phyloP scores from a whole-genome alignment of 2,888 invertebrate species.

The Listrodromus nycthemerus region DNA sequence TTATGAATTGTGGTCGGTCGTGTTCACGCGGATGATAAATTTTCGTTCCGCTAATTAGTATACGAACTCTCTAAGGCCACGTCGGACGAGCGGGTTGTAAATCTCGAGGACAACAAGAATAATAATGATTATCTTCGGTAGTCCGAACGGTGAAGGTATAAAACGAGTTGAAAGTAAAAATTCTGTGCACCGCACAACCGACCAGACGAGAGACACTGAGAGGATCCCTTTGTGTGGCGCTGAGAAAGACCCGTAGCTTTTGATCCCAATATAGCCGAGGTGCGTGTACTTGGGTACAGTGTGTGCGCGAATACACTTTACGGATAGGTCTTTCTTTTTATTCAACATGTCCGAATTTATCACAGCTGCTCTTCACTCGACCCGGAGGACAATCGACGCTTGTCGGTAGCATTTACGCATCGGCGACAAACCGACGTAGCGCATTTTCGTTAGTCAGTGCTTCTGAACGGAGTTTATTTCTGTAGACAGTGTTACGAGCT shows the following conservation, averaged over 20 bases:
- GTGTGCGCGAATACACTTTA: background rate
- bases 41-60: conserved; percentile 62
- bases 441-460: conserved; percentile 49
- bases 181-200: conserved; percentile 19
- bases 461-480: conserved; percentile 62
- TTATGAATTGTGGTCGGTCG: conserved; percentile 31
- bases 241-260: conserved; percentile 60
- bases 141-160: conserved; percentile 19
- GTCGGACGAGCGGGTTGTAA: conserved; percentile 57
- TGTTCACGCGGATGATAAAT: conserved; percentile 62
- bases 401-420: conserved; percentile 71
- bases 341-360: conserved; percentile 69
- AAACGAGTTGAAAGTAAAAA: conserved; percentile 38
- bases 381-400: conserved; percentile 72
- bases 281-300: background rate
- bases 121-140: conserved; percentile 59
- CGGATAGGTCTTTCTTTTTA: conserved; percentile 9
- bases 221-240: conserved; percentile 54
- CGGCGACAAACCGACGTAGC: conserved; percentile 69
- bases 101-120: conserved; percentile 65
- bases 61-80: conserved; percentile 21
- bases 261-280: conserved; percentile 67
- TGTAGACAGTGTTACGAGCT: conserved; percentile 27
- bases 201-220: conserved; percentile 52
- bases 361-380: conserved; percentile 71